Percentiles rank a stretch among this genome's conserved stretches.
phyloP scores from a whole-genome alignment of 2,888 invertebrate species.

The Latrodectus elegans region DNA sequence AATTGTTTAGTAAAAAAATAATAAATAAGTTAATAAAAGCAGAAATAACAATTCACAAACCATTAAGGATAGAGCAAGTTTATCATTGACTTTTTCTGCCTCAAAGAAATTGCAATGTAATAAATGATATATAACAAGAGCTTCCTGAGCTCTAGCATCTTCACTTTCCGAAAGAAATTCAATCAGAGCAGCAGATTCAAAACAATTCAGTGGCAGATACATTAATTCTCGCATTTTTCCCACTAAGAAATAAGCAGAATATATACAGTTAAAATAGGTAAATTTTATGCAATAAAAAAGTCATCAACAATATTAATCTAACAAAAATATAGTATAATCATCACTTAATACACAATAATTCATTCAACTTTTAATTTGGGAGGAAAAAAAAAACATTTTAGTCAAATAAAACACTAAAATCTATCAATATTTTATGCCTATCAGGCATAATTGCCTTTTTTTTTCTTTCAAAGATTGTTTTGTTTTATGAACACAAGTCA shows the following conservation, averaged over 20 bases:
- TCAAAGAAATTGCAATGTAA: slow-evolving; percentile 77
- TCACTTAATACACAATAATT: no score
- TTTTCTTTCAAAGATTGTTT: no score
- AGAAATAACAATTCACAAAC: slow-evolving; percentile 70
- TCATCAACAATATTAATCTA: no score
- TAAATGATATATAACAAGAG: slow-evolving; percentile 83
- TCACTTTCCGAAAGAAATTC: slow-evolving; percentile 80
- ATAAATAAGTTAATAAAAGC: not conserved
- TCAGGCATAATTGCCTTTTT: no score
- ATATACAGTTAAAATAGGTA: not conserved
- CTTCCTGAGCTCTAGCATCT: slow-evolving; percentile 79
- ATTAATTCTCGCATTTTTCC: slow-evolving; percentile 78
- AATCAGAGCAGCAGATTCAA: slow-evolving; percentile 83
- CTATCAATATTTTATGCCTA: no score
- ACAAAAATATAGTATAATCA: no score
- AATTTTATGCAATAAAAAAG: no score
- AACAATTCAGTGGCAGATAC: slow-evolving; percentile 79
- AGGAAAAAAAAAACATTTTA: no score
- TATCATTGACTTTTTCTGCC: slow-evolving; percentile 76
- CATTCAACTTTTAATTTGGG: no score
- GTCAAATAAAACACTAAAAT: no score
- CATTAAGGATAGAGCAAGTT: slow-evolving; percentile 72
- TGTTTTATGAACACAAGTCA: no score
- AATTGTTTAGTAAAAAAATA: not conserved
- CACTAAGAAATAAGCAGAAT: slow-evolving; percentile 41